phyloP scores from a whole-genome alignment of 2,888 invertebrate species.

The Nemotelus nigrinus region DNA sequence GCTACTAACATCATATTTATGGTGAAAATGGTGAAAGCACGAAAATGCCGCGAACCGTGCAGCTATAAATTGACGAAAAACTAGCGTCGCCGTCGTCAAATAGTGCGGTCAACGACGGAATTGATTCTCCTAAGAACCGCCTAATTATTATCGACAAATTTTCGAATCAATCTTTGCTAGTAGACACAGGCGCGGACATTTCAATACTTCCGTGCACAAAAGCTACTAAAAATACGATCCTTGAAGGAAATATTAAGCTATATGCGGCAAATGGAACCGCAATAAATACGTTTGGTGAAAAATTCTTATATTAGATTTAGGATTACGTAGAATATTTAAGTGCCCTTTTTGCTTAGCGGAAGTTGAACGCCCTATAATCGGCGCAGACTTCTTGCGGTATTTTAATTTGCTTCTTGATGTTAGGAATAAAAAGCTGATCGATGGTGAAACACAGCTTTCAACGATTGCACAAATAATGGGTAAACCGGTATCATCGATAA shows the following conservation, averaged over 20 bases:
- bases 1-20: not conserved
- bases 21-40: no score
- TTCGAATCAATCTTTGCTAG: not conserved
- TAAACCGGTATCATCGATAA: no score
- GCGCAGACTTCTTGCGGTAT: not conserved
- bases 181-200: not conserved
- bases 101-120: not conserved
- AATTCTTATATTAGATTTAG: not conserved
- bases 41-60: not conserved
- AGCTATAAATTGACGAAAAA: not conserved
- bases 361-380: not conserved
- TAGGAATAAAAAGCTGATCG: not conserved
- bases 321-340: not conserved
- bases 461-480: no score
- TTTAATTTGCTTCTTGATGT: not conserved
- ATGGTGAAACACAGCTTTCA: not conserved
- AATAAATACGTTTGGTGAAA: not conserved
- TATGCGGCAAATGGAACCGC: no score
- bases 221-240: not conserved
- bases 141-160: not conserved
- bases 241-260: not conserved
- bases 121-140: not conserved
- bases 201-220: not conserved
- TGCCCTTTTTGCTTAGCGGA: not conserved
- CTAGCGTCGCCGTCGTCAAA: not conserved